These are phyloP conservation scores for Pachypsylla venusta DNA, from an alignment of 1,140 invertebrate species.

Conservation along the genomic window DNA sequence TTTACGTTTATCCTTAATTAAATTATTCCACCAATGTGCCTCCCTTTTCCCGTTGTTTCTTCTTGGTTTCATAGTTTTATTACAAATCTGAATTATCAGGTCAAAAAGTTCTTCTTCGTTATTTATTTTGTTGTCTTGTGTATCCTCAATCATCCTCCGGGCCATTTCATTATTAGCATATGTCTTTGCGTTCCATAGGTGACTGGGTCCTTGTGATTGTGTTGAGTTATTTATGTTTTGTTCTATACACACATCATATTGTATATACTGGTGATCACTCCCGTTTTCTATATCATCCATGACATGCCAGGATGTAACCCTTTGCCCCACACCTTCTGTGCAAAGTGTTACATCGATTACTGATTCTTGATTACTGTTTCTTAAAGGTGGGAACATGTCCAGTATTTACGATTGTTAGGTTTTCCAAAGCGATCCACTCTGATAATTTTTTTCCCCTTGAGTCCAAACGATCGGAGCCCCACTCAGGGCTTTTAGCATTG, in stretches of 20 bases:
- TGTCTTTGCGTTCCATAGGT: background rate
- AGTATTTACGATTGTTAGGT: background rate
- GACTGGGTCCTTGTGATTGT: background rate
- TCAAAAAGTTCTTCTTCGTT: background rate
- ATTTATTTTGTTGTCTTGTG: background rate
- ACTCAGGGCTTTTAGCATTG: conserved; percentile 30
- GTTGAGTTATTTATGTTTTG: background rate
- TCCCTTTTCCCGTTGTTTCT: background rate
- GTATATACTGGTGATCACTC: background rate
- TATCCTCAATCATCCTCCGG: background rate
- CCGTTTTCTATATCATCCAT: background rate
- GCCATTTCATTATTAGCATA: background rate
- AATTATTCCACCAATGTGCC: background rate
- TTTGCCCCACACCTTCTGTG: background rate
- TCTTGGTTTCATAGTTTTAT: background rate
- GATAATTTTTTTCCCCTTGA: background rate
- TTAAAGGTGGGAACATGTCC: background rate
- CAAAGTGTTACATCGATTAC: background rate
- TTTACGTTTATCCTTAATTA: background rate
- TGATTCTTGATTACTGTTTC: background rate
- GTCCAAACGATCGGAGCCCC: background rate
- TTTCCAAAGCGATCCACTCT: background rate
- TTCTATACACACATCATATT: background rate
- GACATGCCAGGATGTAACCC: background rate
- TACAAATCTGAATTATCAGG: background rate